phyloP scores from a whole-genome alignment of 2,113 vertebrate genomes.

The Entosphenus tridentatus region DNA sequence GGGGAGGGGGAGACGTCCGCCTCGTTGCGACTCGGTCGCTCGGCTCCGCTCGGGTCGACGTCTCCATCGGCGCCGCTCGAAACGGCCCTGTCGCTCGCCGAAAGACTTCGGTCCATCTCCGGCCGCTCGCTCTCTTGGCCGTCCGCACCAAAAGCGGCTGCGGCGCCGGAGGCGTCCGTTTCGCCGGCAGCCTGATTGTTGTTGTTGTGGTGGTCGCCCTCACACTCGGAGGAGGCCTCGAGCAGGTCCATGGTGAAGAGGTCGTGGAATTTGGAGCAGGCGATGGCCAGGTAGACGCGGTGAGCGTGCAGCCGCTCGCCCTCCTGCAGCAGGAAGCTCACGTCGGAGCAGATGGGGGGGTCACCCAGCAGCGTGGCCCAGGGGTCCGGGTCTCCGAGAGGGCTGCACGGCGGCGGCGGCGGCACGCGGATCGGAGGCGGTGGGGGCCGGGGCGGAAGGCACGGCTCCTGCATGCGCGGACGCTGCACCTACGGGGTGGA shows the following conservation, averaged over 20 bases:
- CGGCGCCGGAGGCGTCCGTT: too few relatives aligned
- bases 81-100: too few relatives aligned
- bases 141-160: too few relatives aligned
- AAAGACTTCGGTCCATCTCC: too few relatives aligned
- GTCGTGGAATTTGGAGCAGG: conserved; percentile 67
- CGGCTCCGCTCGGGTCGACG: too few relatives aligned
- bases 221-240: neutral
- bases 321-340: conserved; percentile 38
- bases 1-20: too few relatives aligned
- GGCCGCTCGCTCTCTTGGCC: too few relatives aligned
- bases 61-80: too few relatives aligned
- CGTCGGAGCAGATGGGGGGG: conserved; percentile 40
- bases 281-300: conserved; percentile 54
- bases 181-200: too few relatives aligned
- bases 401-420: conserved; percentile 20
- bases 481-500: conserved; percentile 21
- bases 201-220: too few relatives aligned
- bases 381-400: conserved; percentile 19
- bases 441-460: conserved; percentile 48
- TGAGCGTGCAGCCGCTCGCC: conserved; percentile 43
- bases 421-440: conserved; percentile 44
- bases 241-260: conserved; percentile 36
- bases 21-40: too few relatives aligned
- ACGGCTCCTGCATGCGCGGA: conserved; percentile 50
- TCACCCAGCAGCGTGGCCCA: conserved; percentile 38